A percentile compares a stretch with the other conserved stretches of the same genome.
Conservation (phyloP, 2,888 invertebrate species). For the Nebria brevicollis region DNA sequence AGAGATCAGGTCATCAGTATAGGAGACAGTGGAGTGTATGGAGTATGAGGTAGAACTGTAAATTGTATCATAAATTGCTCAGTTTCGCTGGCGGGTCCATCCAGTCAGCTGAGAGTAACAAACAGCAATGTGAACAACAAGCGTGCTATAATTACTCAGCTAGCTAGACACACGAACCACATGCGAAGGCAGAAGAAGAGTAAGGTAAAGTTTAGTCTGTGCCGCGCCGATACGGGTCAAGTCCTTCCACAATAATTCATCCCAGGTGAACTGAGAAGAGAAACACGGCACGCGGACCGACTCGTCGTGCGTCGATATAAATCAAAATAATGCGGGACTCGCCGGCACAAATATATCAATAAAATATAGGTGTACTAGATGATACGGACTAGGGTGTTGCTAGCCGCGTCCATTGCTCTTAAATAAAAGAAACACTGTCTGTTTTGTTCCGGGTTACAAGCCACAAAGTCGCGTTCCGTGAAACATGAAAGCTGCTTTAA, state of each 20-base stretch:
- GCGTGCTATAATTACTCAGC: conserved; percentile 13
- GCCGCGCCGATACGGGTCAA: conserved; percentile 42
- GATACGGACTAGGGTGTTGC: background rate
- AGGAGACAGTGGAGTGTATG: no score
- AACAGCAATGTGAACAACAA: background rate
- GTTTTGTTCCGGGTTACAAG: conserved; percentile 17
- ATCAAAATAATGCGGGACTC: conserved; percentile 27
- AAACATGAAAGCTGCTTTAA: conserved; percentile 21
- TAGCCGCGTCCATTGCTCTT: background rate
- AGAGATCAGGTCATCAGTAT: no score
- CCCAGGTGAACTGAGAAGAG: conserved; percentile 32
- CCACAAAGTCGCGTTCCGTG: conserved; percentile 13
- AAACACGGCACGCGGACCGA: conserved; percentile 1
- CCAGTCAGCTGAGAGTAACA: conserved; percentile 54
- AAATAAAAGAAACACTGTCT: background rate
- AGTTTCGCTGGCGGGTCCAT: conserved; percentile 54
- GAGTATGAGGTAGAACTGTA: conserved; percentile 48
- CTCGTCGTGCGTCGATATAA: conserved; percentile 23
- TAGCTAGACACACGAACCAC: conserved; percentile 29
- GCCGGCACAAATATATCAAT: conserved; percentile 21
- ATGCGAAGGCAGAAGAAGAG: background rate
- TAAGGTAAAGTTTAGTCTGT: conserved; percentile 21
- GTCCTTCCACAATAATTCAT: conserved; percentile 35
- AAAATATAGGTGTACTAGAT: conserved; percentile 3
- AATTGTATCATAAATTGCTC: conserved; percentile 55